Evolutionary conservation across 2,797 vertebrate genomes (phyloP).

Genomic region (Pogoniulus pusillus): DNA sequence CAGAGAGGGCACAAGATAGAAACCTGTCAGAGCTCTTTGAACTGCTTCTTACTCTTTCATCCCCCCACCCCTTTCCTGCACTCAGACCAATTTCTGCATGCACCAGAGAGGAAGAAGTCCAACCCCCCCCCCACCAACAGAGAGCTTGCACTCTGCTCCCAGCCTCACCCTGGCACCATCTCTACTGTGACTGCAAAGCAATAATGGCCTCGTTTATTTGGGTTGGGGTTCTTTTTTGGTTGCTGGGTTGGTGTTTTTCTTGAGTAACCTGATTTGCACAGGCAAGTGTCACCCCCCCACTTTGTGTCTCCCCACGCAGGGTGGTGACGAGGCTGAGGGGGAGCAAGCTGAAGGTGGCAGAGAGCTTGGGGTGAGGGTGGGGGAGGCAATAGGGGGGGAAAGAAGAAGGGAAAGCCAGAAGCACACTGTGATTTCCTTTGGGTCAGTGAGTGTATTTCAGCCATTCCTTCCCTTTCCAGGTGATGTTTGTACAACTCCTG

Average conservation of each 20-base stretch:
- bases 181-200: conserved; percentile 53
- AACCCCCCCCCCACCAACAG: neutral
- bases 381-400: neutral
- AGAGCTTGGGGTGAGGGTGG: neutral
- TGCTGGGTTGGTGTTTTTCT: neutral
- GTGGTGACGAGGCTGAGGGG: neutral
- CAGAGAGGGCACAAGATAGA: neutral
- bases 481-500: conserved; percentile 48
- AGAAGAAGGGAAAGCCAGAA: neutral
- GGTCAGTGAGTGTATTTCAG: conserved; percentile 37
- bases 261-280: neutral
- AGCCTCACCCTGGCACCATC: neutral
- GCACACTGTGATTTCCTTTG: conserved; percentile 65
- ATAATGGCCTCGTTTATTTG: conserved; percentile 44
- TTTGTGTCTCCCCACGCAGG: neutral
- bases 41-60: neutral
- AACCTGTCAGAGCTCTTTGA: neutral
- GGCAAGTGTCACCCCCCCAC: neutral
- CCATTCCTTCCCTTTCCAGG: conserved; percentile 39
- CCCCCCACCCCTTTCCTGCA: neutral
- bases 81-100: neutral
- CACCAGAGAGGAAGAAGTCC: neutral
- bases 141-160: neutral
- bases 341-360: conserved; percentile 8
- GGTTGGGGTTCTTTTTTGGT: too few relatives aligned